These are phyloP conservation scores for Amphibalanus amphitrite DNA, from an alignment of 1,140 invertebrate genomes.

Conservation along the genomic window DNA sequence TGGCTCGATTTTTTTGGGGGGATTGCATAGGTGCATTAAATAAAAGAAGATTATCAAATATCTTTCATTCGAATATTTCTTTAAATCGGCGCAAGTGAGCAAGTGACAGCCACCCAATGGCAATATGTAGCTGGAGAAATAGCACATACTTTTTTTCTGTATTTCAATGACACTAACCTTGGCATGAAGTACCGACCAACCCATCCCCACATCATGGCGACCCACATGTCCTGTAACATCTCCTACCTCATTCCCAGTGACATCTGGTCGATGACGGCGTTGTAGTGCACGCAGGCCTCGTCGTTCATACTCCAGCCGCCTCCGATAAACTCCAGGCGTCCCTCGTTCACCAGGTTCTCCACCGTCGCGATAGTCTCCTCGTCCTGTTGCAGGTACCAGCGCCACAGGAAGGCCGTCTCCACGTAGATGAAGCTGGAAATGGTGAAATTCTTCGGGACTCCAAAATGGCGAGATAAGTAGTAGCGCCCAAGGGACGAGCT, in stretches of 20 bases:
- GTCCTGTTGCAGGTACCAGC: slow-evolving; percentile 70
- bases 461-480: background rate
- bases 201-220: too few relatives aligned
- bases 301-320: slow-evolving; percentile 58
- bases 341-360: slow-evolving; percentile 42
- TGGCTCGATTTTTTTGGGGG: too few relatives aligned
- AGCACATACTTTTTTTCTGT: too few relatives aligned
- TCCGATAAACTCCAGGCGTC: slow-evolving; percentile 61
- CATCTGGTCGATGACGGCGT: slow-evolving; percentile 85
- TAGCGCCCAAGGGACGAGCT: background rate
- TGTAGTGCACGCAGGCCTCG: slow-evolving; percentile 80
- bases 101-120: too few relatives aligned
- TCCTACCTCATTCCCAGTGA: slow-evolving; percentile 31
- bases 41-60: too few relatives aligned
- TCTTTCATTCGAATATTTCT: too few relatives aligned
- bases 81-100: too few relatives aligned
- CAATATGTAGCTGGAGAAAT: too few relatives aligned
- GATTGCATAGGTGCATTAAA: too few relatives aligned
- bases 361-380: slow-evolving; percentile 32
- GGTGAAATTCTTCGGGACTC: background rate
- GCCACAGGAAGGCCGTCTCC: slow-evolving; percentile 72
- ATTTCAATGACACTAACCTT: too few relatives aligned
- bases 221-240: background rate
- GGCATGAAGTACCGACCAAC: too few relatives aligned
- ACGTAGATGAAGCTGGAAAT: slow-evolving; percentile 39